Evolutionary conservation across 2,888 invertebrate genomes (phyloP).

Genomic region (Margaritifera margaritifera): DNA sequence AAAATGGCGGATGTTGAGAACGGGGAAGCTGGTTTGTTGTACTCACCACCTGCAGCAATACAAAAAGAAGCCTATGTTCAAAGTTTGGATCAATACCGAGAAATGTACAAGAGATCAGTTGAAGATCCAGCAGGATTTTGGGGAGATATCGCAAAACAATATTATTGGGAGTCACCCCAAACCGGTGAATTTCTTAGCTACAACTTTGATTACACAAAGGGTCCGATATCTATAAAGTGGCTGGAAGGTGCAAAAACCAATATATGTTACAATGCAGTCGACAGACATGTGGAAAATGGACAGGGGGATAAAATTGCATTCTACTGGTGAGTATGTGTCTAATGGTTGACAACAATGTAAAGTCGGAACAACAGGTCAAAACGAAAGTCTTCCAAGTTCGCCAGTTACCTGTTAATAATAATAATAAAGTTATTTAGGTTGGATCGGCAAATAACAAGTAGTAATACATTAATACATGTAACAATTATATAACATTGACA

Average conservation of each 20-base stretch:
- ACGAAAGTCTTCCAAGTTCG: too few species aligned
- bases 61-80: slow-evolving; percentile 76
- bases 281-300: slow-evolving; percentile 91
- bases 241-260: slow-evolving; percentile 96
- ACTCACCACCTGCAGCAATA: slow-evolving; percentile 56
- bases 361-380: too few species aligned
- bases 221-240: slow-evolving; percentile 93
- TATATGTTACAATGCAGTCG: slow-evolving; percentile 94
- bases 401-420: too few species aligned
- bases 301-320: slow-evolving; percentile 92
- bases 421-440: too few species aligned
- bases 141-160: slow-evolving; percentile 92
- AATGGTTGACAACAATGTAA: too few species aligned
- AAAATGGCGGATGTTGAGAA: too few species aligned
- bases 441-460: too few species aligned
- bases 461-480: too few species aligned
- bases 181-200: slow-evolving; percentile 85
- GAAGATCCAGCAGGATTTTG: slow-evolving; percentile 93
- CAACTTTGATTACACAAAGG: slow-evolving; percentile 91
- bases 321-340: slow-evolving; percentile 95
- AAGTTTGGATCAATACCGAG: slow-evolving; percentile 84
- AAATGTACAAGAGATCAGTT: slow-evolving; percentile 89
- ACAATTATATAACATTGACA: too few species aligned
- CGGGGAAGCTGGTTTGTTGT: too few species aligned
- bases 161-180: slow-evolving; percentile 86